phyloP scores from a whole-genome alignment of 2,113 vertebrate species.

The Nothobranchius furzeri region DNA sequence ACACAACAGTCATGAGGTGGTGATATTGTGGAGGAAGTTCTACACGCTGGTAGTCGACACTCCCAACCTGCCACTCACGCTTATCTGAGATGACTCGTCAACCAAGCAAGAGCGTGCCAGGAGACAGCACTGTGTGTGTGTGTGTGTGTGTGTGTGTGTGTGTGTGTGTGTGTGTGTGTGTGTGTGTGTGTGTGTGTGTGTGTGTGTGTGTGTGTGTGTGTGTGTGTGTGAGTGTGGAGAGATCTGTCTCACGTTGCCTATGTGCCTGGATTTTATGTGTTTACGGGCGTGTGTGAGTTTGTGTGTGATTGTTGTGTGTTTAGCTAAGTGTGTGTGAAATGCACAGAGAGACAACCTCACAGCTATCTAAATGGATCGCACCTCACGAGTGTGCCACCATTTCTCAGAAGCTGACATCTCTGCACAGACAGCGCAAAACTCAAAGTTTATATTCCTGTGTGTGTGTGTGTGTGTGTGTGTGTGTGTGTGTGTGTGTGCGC shows the following conservation, averaged over 20 bases:
- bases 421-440: slow-evolving; percentile 37
- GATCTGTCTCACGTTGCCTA: slow-evolving; percentile 33
- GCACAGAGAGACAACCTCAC: slow-evolving; percentile 43
- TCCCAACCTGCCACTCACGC: slow-evolving; percentile 72
- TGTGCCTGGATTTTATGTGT: slow-evolving; percentile 33
- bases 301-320: slow-evolving; percentile 42
- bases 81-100: slow-evolving; percentile 79
- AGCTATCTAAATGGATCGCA: slow-evolving; percentile 79
- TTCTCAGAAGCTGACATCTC: slow-evolving; percentile 72
- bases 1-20: slow-evolving; percentile 56
- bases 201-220: too few species aligned
- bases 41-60: slow-evolving; percentile 62
- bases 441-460: too few species aligned
- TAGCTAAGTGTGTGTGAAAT: slow-evolving; percentile 15
- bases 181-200: too few species aligned
- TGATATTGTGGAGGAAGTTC: slow-evolving; percentile 52
- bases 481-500: too few species aligned
- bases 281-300: too few species aligned
- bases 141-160: slow-evolving; percentile 1
- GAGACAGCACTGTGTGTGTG: slow-evolving; percentile 46
- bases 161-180: too few species aligned
- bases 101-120: slow-evolving; percentile 69
- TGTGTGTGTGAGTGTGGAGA: neutral
- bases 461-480: neutral
- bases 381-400: slow-evolving; percentile 72